These are phyloP conservation scores for Amiota communis DNA, from an alignment of 2,888 invertebrate genomes.

Conservation along the genomic window DNA sequence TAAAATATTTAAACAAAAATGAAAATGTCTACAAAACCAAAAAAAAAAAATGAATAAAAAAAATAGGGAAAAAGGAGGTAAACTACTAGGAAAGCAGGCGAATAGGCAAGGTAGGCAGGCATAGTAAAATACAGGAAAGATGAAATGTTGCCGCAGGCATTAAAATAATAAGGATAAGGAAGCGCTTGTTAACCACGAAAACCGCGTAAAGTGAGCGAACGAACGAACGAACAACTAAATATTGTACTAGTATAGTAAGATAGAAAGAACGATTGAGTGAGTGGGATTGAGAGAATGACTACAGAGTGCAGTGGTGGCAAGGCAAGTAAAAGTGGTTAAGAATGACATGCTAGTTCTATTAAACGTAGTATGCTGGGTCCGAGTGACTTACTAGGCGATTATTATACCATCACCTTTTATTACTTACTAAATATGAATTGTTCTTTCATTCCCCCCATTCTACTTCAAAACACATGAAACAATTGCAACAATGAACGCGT, in stretches of 20 bases:
- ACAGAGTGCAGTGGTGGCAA: neutral
- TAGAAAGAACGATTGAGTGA: constrained; percentile 30
- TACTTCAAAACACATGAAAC: neutral
- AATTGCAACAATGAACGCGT: constrained; percentile 23
- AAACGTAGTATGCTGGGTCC: neutral
- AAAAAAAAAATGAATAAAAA: neutral
- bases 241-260: neutral
- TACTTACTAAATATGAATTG: neutral
- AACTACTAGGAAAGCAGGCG: constrained; percentile 35
- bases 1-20: constrained; percentile 60
- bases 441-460: neutral
- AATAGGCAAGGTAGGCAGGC: neutral
- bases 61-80: constrained; percentile 28
- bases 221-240: constrained; percentile 49
- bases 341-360: too few species aligned
- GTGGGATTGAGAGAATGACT: constrained; percentile 47
- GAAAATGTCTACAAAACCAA: constrained; percentile 12
- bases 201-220: constrained; percentile 55
- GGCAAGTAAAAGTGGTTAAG: too few species aligned
- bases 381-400: neutral
- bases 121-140: constrained; percentile 47
- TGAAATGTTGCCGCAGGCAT: constrained; percentile 66
- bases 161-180: constrained; percentile 69
- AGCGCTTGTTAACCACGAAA: constrained; percentile 65
- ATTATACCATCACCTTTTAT: neutral